Evolutionary conservation across 1,140 invertebrate species (phyloP), one percentile per base, ranked within the genome.

Genomic region (Fopius arisanus): DNA sequence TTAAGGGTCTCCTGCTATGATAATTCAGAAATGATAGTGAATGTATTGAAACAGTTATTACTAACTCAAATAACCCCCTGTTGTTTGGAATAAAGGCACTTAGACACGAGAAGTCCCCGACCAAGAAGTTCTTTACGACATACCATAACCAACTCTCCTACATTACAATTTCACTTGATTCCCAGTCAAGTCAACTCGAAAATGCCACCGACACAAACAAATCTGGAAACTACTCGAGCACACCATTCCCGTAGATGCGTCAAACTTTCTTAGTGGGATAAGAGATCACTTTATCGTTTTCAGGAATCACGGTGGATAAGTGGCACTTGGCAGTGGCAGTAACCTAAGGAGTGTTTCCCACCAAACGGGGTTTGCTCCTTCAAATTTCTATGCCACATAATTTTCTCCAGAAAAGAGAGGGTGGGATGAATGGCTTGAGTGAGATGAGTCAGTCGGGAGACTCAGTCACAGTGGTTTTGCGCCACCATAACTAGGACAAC

Each of bases 291-390:
- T 73, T 73, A 73, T 73, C 66, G 72, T 73, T 54, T 66, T 51
- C 66, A 48, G 43, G 72, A 67, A 73, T 67, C 66, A 67, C 65
- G 72, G 59, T 68, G 72, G 72, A 73, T 68, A 67, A 73, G 72
- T 73, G 65, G 65, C 72, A 73, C 72, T 73, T 73, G 48, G 48
- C 23, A 31, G 68, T 62, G 48, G 72, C 48, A 23, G 65, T 68
- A 73, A 73, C 67, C 63, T 66, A 73, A 67, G 65, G 66, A 73
- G 40, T 41, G 63, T 73, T 73, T 73, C 72, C 65, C 21, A 73
- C 66, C 62, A 54, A n/a, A 62, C 65, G 72, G 68, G 41, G 54
- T 67, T 67, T 67, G 16, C 41, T 48, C 51, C 40, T 43, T 41
- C 29, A 14, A 26, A 41, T 33, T 40, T 59, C 28, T 72, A 19